Evolutionary conservation across 1,140 invertebrate genomes (phyloP).

Genomic region (Ridgeia piscesae): DNA sequence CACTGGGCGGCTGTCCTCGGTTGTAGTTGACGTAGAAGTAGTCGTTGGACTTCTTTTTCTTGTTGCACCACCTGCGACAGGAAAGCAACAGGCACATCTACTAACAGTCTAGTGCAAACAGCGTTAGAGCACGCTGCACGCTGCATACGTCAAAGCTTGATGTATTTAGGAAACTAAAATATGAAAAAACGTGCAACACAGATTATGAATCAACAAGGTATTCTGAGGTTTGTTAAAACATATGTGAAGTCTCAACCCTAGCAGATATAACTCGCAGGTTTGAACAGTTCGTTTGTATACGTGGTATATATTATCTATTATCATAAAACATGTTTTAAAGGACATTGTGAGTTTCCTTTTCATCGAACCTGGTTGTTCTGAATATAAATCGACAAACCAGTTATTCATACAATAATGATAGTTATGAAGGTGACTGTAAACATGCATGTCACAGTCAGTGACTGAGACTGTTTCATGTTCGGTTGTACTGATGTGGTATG

Average conservation of each 20-base stretch:
- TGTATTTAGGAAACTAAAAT: not conserved
- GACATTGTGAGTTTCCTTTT: not conserved
- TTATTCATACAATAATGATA: not conserved
- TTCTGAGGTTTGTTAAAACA: too few species aligned
- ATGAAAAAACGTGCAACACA: not conserved
- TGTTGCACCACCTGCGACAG: not conserved
- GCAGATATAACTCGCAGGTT: not conserved
- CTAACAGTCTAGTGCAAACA: not conserved
- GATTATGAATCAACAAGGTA: too few species aligned
- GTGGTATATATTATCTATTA: not conserved
- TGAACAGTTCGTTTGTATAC: not conserved
- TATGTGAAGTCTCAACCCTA: not conserved
- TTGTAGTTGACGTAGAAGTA: not conserved
- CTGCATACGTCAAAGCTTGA: too few species aligned
- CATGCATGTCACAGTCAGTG: not conserved
- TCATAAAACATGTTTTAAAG: not conserved
- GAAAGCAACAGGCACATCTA: not conserved
- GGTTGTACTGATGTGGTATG: too few species aligned
- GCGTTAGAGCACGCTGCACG: not conserved
- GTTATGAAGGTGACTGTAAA: not conserved
- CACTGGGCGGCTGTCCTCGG: not conserved
- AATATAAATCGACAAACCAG: not conserved
- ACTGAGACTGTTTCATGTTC: too few species aligned
- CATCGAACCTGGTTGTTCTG: not conserved
- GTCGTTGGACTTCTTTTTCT: not conserved